Evolutionary conservation across 2,113 vertebrate species (phyloP).

Genomic region (Eulemur rufifrons): DNA sequence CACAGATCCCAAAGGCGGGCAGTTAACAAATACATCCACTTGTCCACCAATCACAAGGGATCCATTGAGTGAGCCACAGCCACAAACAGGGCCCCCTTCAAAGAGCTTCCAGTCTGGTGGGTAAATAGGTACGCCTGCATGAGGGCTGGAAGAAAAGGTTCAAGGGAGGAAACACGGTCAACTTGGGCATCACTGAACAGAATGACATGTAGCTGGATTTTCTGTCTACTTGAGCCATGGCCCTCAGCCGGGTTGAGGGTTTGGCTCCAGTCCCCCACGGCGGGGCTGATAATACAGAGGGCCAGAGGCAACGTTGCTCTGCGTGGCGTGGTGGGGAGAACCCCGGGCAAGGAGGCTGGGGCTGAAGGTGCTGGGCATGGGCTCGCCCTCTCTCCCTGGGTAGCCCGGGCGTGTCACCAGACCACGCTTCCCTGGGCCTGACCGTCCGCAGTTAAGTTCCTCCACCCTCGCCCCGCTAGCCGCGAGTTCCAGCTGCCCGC

Average conservation of each 20-base stretch:
- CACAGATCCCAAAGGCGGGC: conserved; percentile 62
- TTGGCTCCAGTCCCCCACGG: not conserved
- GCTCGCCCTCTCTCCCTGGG: conserved; percentile 7
- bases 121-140: conserved; percentile 2
- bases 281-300: not conserved
- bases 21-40: conserved; percentile 67
- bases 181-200: not conserved
- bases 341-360: not conserved
- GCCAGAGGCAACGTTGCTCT: not conserved
- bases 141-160: not conserved
- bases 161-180: not conserved
- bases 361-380: not conserved
- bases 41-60: conserved; percentile 64
- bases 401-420: not conserved
- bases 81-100: conserved; percentile 63
- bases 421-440: not conserved
- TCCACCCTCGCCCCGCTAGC: not conserved
- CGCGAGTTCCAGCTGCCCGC: not conserved
- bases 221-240: not conserved
- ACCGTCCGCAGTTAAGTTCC: not conserved
- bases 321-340: not conserved
- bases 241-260: not conserved
- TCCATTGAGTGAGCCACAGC: conserved; percentile 51
- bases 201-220: conserved; percentile 20
- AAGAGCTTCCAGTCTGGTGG: conserved; percentile 69